phyloP scores from a whole-genome alignment of 2,888 invertebrate genomes.

The Drosophila hawaiiensis region DNA sequence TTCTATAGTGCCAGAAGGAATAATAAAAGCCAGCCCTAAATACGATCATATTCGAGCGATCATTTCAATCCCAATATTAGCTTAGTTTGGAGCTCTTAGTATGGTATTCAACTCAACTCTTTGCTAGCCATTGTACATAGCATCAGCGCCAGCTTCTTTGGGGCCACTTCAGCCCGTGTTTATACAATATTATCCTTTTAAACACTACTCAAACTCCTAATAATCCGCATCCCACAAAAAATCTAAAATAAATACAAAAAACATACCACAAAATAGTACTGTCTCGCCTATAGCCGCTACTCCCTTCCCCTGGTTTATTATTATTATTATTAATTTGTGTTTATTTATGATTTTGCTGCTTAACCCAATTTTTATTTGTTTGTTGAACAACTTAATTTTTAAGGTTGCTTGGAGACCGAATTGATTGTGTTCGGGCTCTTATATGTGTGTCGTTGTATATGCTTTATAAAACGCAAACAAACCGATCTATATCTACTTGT shows the following conservation, averaged over 20 bases:
- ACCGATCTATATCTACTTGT: conserved; percentile 85
- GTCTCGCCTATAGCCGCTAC: conserved; percentile 24
- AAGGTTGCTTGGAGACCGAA: conserved; percentile 62
- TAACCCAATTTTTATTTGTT: conserved; percentile 24
- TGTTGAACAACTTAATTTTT: conserved; percentile 77
- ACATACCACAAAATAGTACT: conserved; percentile 35
- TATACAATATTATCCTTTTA: conserved; percentile 9
- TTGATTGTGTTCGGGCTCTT: conserved; percentile 55
- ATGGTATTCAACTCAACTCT: background rate
- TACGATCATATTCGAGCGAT: background rate
- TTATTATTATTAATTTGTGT: conserved; percentile 30
- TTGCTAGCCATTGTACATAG: conserved; percentile 5
- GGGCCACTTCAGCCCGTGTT: background rate
- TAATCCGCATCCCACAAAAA: conserved; percentile 15
- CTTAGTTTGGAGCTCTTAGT: background rate
- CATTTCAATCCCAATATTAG: background rate
- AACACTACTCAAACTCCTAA: conserved; percentile 21
- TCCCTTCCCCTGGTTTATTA: conserved; percentile 25
- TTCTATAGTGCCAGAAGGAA: background rate
- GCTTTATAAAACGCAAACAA: conserved; percentile 71
- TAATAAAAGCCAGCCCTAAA: background rate
- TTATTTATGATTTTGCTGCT: conserved; percentile 48
- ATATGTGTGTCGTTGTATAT: conserved; percentile 63
- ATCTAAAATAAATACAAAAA: conserved; percentile 3
- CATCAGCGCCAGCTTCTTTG: background rate